Conservation (phyloP, 2,888 invertebrate genomes). For the Chrysolina oricalcia region DNA sequence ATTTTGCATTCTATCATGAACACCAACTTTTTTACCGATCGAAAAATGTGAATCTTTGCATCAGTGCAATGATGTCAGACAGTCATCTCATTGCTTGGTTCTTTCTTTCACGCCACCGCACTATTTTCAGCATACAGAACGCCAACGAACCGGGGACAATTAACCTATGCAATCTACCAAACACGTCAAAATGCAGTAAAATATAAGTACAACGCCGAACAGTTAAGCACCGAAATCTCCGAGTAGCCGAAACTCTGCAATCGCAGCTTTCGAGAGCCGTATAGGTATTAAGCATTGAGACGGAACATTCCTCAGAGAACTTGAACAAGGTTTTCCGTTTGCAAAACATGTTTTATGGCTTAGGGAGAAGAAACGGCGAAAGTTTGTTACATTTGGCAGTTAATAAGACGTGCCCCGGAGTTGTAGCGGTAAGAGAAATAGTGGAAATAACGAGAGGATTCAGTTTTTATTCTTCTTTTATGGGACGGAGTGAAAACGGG, state of each 20-base stretch:
- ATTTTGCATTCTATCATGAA: too few species aligned
- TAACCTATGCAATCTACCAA: slow-evolving; percentile 10
- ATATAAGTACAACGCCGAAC: slow-evolving; percentile 20
- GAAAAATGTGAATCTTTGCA: too few species aligned
- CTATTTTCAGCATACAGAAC: background rate
- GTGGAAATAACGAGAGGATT: slow-evolving; percentile 28
- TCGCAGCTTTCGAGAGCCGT: slow-evolving; percentile 32
- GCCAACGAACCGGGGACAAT: background rate
- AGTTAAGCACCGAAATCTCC: slow-evolving; percentile 20
- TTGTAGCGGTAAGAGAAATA: slow-evolving; percentile 29
- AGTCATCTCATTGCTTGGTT: too few species aligned
- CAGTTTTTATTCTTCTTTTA: slow-evolving; percentile 1
- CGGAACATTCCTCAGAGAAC: slow-evolving; percentile 46
- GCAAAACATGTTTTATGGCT: slow-evolving; percentile 47
- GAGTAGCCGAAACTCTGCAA: slow-evolving; percentile 28
- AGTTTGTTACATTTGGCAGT: slow-evolving; percentile 42
- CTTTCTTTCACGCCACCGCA: too few species aligned
- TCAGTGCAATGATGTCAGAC: too few species aligned
- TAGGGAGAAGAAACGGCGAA: slow-evolving; percentile 37
- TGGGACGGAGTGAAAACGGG: slow-evolving; percentile 3
- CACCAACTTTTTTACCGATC: too few species aligned
- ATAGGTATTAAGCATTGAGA: slow-evolving; percentile 47
- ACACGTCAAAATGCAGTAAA: slow-evolving; percentile 24
- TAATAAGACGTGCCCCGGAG: slow-evolving; percentile 34
- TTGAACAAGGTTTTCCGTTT: slow-evolving; percentile 42